Percentiles rank a stretch among this genome's conserved stretches.
These are phyloP conservation scores for Lissocephala sabroskyi DNA, from an alignment of 2,888 invertebrate genomes.

Conservation along the genomic window DNA sequence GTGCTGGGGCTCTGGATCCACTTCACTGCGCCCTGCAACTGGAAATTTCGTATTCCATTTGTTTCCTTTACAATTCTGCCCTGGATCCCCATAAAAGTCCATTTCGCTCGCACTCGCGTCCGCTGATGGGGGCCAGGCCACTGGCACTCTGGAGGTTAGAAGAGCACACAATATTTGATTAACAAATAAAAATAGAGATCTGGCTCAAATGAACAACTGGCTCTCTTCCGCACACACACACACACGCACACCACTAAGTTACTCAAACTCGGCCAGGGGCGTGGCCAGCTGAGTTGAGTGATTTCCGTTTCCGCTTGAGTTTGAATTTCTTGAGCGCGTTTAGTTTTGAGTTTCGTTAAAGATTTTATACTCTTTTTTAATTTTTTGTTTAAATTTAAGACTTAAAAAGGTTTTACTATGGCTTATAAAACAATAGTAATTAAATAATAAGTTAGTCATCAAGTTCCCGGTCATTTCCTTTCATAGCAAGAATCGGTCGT, in stretches of 20 bases:
- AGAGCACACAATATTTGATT: constrained; percentile 50
- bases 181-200: constrained; percentile 47
- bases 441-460: too few relatives aligned
- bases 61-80: constrained; percentile 28
- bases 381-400: too few relatives aligned
- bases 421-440: too few relatives aligned
- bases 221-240: constrained; percentile 12
- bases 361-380: too few relatives aligned
- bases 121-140: constrained; percentile 18
- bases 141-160: constrained; percentile 37
- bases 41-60: constrained; percentile 38
- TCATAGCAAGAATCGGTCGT: too few relatives aligned
- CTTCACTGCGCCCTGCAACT: constrained; percentile 47
- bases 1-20: constrained; percentile 30
- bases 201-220: constrained; percentile 3
- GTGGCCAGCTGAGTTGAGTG: constrained; percentile 17
- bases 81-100: background rate
- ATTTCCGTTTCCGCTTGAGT: too few relatives aligned
- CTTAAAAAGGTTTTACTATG: too few relatives aligned
- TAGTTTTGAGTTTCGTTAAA: background rate
- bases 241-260: constrained; percentile 4
- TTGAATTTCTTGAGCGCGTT: background rate
- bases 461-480: too few relatives aligned
- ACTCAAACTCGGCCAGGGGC: constrained; percentile 34
- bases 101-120: constrained; percentile 36